Evolutionary conservation across 2,113 vertebrate genomes (phyloP), one percentile per base, ranked within the genome.

Genomic region (Noturus placidus): DNA sequence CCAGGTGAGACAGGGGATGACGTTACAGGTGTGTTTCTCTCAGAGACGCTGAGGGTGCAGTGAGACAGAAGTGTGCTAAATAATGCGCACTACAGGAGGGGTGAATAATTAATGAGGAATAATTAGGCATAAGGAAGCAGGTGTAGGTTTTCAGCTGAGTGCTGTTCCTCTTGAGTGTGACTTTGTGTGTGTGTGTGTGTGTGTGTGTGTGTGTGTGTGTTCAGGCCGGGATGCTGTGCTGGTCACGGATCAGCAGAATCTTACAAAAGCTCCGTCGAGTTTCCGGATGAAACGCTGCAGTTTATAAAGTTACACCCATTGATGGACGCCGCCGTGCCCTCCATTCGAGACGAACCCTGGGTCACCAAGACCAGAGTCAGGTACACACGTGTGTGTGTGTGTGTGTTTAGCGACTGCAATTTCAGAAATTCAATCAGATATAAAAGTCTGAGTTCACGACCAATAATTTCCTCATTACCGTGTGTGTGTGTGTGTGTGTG

Each of bases 231-330:
- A 90, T 97, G 96, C 93, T 99, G 98, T 95, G 97, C 98, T 72
- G 97, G 97, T 93, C 96, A 98, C 0, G 96, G 96, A 91, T 95
- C 95, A 88, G 97, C 97, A 33, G 97, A 98, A 90, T 95, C 96
- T 88, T 97, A 95, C 91, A 98, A 96, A 95, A 97, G 96, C 90
- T 99, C 98, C 88, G 96, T 97, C 52, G 98, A 99, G 92, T 99
- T 99, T 92, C 98, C 98, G 2, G 98, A 99, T 4, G 98, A 99
- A 90, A 99, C 97, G 0, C 94, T 99, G 87, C 94, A 97, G 82
- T 99, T 99, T 95, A 99, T 99, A 95, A 99, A 99, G 92, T 98
- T 97, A 84, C 98, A 99, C 92, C 97, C 98, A 5, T 93, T 99
- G 88, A 99, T 99, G 98, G 97, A 99, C 92, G 95, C 96, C 22